A percentile compares a stretch with the other conserved stretches of the same genome.
phyloP scores from a whole-genome alignment of 1,140 invertebrate genomes.

The Caenorhabditis latens region DNA sequence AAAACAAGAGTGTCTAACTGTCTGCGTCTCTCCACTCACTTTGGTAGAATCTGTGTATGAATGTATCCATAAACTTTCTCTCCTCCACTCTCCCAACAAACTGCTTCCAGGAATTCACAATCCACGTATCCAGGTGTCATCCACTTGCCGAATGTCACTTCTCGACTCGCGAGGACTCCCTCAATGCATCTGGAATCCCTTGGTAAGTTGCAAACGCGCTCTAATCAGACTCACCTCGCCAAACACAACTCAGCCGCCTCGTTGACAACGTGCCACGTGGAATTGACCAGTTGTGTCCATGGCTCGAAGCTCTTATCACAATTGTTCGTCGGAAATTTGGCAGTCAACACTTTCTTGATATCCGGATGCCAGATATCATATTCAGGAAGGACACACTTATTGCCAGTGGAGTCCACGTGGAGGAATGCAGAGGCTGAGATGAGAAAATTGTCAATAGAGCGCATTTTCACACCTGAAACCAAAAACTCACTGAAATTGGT shows the following conservation, averaged over 20 bases:
- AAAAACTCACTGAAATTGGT: too few species aligned
- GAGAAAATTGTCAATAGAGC: too few species aligned
- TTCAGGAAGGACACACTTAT: background rate
- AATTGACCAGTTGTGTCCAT: slow-evolving; percentile 10
- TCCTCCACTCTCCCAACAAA: background rate
- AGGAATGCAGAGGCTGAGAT: too few species aligned
- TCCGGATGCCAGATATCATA: background rate
- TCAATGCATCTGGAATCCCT: background rate
- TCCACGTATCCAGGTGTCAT: background rate
- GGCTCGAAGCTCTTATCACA: background rate
- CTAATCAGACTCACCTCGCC: background rate
- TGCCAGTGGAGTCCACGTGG: background rate
- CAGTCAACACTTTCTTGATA: background rate
- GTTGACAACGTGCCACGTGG: background rate
- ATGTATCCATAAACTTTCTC: background rate
- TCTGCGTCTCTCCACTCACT: background rate
- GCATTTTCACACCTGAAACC: too few species aligned
- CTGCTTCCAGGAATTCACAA: slow-evolving; percentile 16
- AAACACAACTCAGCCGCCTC: background rate
- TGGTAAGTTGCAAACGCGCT: too few species aligned
- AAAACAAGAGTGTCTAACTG: too few species aligned
- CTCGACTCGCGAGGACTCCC: background rate
- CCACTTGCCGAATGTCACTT: background rate
- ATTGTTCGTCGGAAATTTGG: background rate
- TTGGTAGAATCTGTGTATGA: slow-evolving; percentile 2